These are phyloP conservation scores for Orchesellides sinensis DNA, from an alignment of 2,888 invertebrate species.

Conservation along the genomic window DNA sequence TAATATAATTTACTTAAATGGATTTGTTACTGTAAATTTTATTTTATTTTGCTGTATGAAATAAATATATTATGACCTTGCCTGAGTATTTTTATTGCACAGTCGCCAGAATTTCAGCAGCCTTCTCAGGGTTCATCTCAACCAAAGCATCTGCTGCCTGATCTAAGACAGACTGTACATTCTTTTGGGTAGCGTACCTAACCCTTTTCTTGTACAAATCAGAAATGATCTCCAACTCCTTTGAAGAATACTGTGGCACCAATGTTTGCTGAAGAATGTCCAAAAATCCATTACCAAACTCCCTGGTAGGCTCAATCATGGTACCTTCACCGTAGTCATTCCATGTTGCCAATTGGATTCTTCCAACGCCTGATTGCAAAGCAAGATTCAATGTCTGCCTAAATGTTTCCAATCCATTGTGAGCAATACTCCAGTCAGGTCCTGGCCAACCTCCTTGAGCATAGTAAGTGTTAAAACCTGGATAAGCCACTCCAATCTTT, in stretches of 20 bases:
- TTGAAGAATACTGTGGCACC: constrained; percentile 43
- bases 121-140: constrained; percentile 49
- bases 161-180: constrained; percentile 34
- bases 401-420: constrained; percentile 61
- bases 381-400: constrained; percentile 64
- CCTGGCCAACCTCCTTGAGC: constrained; percentile 65
- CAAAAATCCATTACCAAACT: constrained; percentile 71
- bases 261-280: constrained; percentile 61
- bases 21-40: no score
- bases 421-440: constrained; percentile 63
- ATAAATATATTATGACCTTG: no score
- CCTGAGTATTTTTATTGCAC: neutral
- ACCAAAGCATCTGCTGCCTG: constrained; percentile 55
- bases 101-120: constrained; percentile 49
- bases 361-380: constrained; percentile 35
- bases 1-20: no score
- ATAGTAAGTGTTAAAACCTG: constrained; percentile 71
- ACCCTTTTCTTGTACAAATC: constrained; percentile 60
- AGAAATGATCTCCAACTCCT: constrained; percentile 64
- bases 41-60: no score
- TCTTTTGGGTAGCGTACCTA: constrained; percentile 4
- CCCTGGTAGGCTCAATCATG: constrained; percentile 70
- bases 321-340: constrained; percentile 74
- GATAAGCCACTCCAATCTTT: constrained; percentile 70
- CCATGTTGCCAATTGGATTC: constrained; percentile 70